Base-by-base conservation (phyloP, 2,888 invertebrate species). In the Euproctis similis region DNA sequence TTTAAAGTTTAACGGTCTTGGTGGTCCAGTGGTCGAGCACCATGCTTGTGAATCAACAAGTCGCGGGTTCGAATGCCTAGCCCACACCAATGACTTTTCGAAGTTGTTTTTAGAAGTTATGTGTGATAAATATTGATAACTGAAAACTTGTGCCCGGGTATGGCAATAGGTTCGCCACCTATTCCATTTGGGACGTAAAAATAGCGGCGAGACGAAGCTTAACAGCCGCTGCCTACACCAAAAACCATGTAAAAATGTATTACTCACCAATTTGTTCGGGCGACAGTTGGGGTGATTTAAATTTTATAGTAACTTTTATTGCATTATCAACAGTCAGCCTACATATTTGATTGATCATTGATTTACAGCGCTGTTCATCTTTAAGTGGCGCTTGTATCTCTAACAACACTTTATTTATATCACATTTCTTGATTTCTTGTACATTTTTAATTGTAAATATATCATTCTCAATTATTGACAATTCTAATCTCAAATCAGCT, bases 351-450 rank as follows among this genome's bases (percentile, higher is more conserved):
- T 71, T 78, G 24, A 57, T 70, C 18, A 56, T 49, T 3, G 53
- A 56, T 31, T 74, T 77, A 12, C 34, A 49, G 30, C 71, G 77
- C 1, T 35, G 28, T 32, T 68, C 74, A 2, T 72, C 73, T 1
- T 73, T 71, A 2, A 43, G 31, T 0, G 52, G 53, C 1, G 48
- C 58, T 12, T 67, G 64, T 0, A 61, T 51, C 2, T 78, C 73
- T 53, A 66, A 56, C 24, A 80, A 36, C 1, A 68, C 68, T 31
- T 75, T 80, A 34, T 69, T 76, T 1, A 81, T 65, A 30, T 82
- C 82, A 8, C 39, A 41, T 36, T 72, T 78, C 32, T 58, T 74
- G 30, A 84, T 75, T 36, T 81, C 81, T 24, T 80, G 78, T 10
- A 77, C 70, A 16, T 51, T 70, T 31, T 58, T 73, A 2, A 84